Percentiles rank a stretch among this genome's conserved stretches.
Evolutionary conservation across 2,797 vertebrate species (phyloP).

Genomic region (Myotis findleyi): DNA sequence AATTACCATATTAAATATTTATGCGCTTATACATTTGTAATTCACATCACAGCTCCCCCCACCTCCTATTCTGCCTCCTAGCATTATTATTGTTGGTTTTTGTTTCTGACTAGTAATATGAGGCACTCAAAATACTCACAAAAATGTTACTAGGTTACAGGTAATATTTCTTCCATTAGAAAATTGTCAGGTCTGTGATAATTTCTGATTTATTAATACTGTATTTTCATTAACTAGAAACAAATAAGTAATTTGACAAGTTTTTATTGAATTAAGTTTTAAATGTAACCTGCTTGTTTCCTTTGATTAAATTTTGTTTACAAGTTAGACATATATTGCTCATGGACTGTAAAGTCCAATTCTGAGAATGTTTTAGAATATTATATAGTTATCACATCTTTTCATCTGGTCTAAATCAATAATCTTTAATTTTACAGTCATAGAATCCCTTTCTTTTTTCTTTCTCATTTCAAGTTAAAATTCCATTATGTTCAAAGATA

Average conservation of each 20-base stretch:
- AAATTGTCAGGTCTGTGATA: neutral
- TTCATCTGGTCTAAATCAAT: neutral
- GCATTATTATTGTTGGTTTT: neutral
- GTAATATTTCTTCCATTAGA: slow-evolving; percentile 24
- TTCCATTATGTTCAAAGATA: neutral
- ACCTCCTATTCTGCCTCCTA: slow-evolving; percentile 21
- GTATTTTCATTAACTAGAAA: slow-evolving; percentile 38
- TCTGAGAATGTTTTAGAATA: neutral
- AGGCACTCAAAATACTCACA: neutral
- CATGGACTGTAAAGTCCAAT: neutral
- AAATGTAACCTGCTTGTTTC: neutral
- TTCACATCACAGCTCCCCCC: neutral
- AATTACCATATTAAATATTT: slow-evolving; percentile 77
- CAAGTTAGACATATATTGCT: neutral
- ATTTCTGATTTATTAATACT: neutral
- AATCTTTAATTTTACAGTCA: slow-evolving; percentile 23
- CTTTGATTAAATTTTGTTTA: slow-evolving; percentile 49
- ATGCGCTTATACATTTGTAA: slow-evolving; percentile 63
- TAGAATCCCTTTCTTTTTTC: neutral
- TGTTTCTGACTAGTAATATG: slow-evolving; percentile 10
- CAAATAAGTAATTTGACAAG: neutral
- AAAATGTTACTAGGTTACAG: neutral
- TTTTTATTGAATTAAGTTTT: slow-evolving; percentile 32
- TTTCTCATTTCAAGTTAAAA: neutral
- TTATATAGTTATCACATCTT: neutral